A percentile compares a stretch with the other conserved stretches of the same genome.
Conservation (phyloP, 2,888 invertebrate species). For the Zhuqinia jingwanae region DNA sequence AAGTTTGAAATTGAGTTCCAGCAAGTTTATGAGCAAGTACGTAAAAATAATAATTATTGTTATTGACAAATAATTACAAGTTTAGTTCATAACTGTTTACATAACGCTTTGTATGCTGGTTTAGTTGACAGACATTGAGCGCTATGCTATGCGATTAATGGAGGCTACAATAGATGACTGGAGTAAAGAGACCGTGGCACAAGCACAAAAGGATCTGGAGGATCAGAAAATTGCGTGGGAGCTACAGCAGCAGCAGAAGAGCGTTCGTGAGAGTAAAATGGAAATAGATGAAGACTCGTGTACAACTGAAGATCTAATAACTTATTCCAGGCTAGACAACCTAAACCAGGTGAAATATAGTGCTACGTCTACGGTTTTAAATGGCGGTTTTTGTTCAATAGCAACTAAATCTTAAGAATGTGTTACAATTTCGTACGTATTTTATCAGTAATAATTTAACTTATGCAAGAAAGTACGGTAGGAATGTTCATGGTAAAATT, state of each 20-base stretch:
- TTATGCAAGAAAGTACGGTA: neutral
- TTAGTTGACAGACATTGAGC: neutral
- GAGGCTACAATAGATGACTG: conserved; percentile 85
- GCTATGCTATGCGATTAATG: neutral
- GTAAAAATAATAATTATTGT: too few relatives aligned
- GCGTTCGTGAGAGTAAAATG: too few relatives aligned
- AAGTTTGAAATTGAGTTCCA: conserved; percentile 9
- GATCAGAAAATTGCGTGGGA: too few relatives aligned
- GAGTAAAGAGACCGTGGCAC: conserved; percentile 90
- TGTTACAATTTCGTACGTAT: conserved; percentile 37
- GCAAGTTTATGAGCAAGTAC: neutral
- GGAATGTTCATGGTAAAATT: neutral
- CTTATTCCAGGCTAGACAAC: conserved; percentile 86
- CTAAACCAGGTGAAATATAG: conserved; percentile 52
- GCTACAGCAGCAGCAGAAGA: too few relatives aligned
- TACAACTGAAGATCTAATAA: conserved; percentile 85
- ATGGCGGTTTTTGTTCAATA: conserved; percentile 48
- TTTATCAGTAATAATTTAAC: conserved; percentile 25
- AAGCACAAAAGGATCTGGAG: too few relatives aligned
- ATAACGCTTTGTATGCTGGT: neutral
- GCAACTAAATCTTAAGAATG: conserved; percentile 32
- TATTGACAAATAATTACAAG: too few relatives aligned
- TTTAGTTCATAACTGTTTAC: neutral
- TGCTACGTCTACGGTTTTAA: conserved; percentile 32
- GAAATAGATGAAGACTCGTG: too few relatives aligned